Base-by-base conservation (phyloP, 2,888 invertebrate species). In the Flabesymbios commensalis region DNA sequence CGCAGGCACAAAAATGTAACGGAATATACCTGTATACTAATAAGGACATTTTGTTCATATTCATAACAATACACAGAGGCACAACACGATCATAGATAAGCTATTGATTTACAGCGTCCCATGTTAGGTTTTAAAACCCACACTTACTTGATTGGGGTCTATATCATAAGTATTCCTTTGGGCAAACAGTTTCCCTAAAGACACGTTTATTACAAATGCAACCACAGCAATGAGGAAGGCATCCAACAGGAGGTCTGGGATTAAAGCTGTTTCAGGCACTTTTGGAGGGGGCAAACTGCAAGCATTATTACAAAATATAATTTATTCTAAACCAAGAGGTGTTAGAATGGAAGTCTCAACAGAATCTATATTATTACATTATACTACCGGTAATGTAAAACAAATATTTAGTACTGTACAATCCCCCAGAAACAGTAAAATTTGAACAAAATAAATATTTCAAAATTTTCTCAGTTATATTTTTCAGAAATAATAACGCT, bases 201-300 rank as follows among this genome's bases (percentile, higher is more conserved):
- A 85, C 31, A 85, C 81, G 22, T 83, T 82, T 52, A 85, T 81
- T 61, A 84, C 83, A 75, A 85, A 86, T 29, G 84, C 79, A 49
- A 86, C 84, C 63, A 86, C 78, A 41, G 84, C 81, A n/a, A 85
- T 77, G 31, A 81, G 78, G 52, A 85, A 66, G 10, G 82, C 79
- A 71, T 83, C 83, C 3, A 75, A 59, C 87, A 87, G 31, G 87
- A 91, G 70, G 88, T 82, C 2, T 88, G 89, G 32, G 87, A 36
- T 14, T 14, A 14, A 36, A 10, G 10, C n/a, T 10, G 39, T 10
- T 10, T 36, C 39, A 10, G 39, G 39, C 10, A 36, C 10, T n/a
- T 36, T 10, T 14, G 39, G 39, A 10, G 39, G 39, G 10, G 39
- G 39, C 10, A 36, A 14, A 36, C 39, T 36, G 39, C n/a, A n/a